Evolutionary conservation across 2,113 vertebrate genomes (phyloP).

Genomic region (Microtus pennsylvanicus): DNA sequence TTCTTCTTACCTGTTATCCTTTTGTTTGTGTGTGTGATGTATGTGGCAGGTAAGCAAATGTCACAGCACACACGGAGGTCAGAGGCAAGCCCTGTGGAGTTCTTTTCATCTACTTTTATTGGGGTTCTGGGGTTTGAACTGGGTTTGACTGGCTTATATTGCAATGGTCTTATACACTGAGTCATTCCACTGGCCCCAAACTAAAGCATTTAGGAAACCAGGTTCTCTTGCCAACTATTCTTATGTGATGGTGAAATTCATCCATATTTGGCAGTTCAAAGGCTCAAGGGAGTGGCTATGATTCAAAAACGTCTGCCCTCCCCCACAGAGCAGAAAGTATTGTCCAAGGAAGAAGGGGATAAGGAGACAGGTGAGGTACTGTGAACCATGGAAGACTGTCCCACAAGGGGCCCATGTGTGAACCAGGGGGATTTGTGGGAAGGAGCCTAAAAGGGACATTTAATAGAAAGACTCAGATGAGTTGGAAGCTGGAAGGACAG

Average conservation of each 20-base stretch:
- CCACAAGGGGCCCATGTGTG: background rate
- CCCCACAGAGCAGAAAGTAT: background rate
- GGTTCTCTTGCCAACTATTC: background rate
- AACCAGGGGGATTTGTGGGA: background rate
- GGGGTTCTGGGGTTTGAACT: background rate
- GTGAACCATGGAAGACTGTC: background rate
- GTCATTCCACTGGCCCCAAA: background rate
- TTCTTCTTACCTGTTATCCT: background rate
- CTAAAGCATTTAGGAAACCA: background rate
- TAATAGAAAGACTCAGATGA: background rate
- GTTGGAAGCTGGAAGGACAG: background rate
- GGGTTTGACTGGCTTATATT: fast-evolving
- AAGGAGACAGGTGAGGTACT: background rate
- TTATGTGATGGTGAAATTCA: background rate
- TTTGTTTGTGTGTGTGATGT: background rate
- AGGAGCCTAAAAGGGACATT: background rate
- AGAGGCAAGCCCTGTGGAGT: background rate
- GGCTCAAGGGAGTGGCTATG: background rate
- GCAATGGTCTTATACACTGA: background rate
- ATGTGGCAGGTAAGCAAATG: background rate
- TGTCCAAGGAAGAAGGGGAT: background rate
- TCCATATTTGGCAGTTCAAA: background rate
- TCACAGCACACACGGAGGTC: background rate
- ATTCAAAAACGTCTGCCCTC: background rate
- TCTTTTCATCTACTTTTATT: background rate